These are phyloP conservation scores for Clepsis dumicolana DNA, from an alignment of 2,888 invertebrate genomes.

Conservation along the genomic window DNA sequence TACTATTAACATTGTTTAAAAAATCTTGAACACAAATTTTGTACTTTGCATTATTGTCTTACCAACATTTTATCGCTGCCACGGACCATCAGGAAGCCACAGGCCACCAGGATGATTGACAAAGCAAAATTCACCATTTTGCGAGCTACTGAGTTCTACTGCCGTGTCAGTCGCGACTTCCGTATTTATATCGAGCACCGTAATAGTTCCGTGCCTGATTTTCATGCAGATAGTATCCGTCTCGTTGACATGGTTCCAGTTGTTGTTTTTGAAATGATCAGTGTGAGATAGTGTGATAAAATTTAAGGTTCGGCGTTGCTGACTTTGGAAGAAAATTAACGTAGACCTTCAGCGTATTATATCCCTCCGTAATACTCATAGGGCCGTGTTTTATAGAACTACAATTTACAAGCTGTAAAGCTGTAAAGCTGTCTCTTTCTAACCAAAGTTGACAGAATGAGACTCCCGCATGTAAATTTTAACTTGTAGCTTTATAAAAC, in stretches of 20 bases:
- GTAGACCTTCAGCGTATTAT: neutral
- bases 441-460: too few relatives aligned
- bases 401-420: too few relatives aligned
- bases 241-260: neutral
- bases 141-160: neutral
- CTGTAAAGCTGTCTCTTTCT: too few relatives aligned
- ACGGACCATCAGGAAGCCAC: neutral
- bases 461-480: too few relatives aligned
- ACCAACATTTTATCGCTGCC: slow-evolving; percentile 23
- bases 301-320: neutral
- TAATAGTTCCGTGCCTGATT: neutral
- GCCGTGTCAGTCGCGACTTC: neutral
- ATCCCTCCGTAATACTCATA: too few relatives aligned
- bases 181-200: neutral
- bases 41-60: too few relatives aligned
- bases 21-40: too few relatives aligned
- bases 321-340: neutral
- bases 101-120: neutral
- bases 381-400: too few relatives aligned
- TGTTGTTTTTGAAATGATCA: neutral
- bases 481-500: too few relatives aligned
- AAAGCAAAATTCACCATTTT: slow-evolving; percentile 22
- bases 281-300: neutral
- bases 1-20: too few relatives aligned
- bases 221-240: neutral